Percentiles rank a stretch among this genome's conserved stretches.
These are phyloP conservation scores for Spea multiplicata DNA, from an alignment of 2,113 vertebrate genomes.

Conservation along the genomic window DNA sequence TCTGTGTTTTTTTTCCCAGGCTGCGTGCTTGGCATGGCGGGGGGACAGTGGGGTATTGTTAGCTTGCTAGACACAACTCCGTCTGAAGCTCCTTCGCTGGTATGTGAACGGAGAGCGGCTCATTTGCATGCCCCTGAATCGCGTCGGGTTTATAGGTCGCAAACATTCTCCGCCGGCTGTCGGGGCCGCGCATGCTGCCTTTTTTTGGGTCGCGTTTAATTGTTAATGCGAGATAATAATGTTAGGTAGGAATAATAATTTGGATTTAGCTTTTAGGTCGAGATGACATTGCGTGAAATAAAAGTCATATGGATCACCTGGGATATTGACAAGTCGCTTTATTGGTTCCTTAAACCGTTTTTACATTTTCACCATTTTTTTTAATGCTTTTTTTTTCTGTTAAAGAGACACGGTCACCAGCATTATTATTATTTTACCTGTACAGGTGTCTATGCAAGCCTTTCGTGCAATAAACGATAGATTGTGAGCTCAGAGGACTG, in stretches of 20 bases:
- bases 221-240: slow-evolving; percentile 59
- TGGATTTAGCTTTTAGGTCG: too few species aligned
- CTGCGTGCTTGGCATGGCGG: slow-evolving; percentile 66
- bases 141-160: slow-evolving; percentile 90
- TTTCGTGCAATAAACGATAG: not conserved
- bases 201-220: slow-evolving; percentile 52
- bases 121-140: slow-evolving; percentile 97
- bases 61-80: slow-evolving; percentile 72
- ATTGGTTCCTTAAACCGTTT: too few species aligned
- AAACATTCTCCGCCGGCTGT: slow-evolving; percentile 65
- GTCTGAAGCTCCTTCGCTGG: slow-evolving; percentile 86
- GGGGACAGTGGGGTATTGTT: slow-evolving; percentile 80
- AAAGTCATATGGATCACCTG: too few species aligned
- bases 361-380: not conserved
- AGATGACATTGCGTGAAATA: too few species aligned
- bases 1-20: slow-evolving; percentile 64
- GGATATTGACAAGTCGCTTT: too few species aligned
- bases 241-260: too few species aligned
- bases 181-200: slow-evolving; percentile 58
- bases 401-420: slow-evolving; percentile 5
- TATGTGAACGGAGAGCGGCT: slow-evolving; percentile 83
- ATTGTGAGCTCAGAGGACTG: too few species aligned
- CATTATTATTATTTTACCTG: not conserved
- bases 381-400: not conserved
- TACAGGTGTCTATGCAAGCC: not conserved